Evolutionary conservation across 2,888 invertebrate species (phyloP), one percentile per base, ranked within the genome.

Genomic region (Yponomeuta evonymella): DNA sequence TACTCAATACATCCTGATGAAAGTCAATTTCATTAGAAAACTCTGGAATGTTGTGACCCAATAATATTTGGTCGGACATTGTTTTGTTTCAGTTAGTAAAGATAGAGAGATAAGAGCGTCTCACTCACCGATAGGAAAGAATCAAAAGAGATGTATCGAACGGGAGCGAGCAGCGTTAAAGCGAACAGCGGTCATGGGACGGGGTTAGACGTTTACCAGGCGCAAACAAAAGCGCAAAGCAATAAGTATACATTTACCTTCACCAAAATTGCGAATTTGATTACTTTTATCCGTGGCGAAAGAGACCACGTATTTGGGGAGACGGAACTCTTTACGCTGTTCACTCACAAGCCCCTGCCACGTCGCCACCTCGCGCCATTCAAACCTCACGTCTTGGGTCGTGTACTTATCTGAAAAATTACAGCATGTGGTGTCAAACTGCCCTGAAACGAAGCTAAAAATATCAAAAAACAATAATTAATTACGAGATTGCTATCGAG

Each of bases 301-400:
- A 74, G 93, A 93, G 80, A 94, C 94, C 75, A 94, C 94, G 83
- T 94, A 94, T 90, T 94, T 94, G 75, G 94, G 94, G 67, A 94
- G 92, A 5, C 94, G 88, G 84, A 94, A 94, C 75, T 94, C 87
- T 78, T 87, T 89, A 72, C 90, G 92, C 73, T 93, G 93, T 76
- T 91, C 93, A 73, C 89, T 90, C 66, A 89, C 89, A 72, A 92
- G 88, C 64, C 90, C 90, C 73, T 85, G 80, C 89, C 90, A 90
- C 36, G 94, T 90, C 66, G 92, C 89, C 72, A 93, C 93, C 75
- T 93, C 92, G 15, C 93, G 92, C 94, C 94, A 94, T 77, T 93
- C 93, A 83, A 94, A 94, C n/a, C 92, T 91, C 81, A 94, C 93
- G 78, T 94, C 93, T 75, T 92, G 89, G 71, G 87, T 86, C 36